Conservation (phyloP, 1,140 invertebrate genomes). For the Helicorthomorpha holstii region DNA sequence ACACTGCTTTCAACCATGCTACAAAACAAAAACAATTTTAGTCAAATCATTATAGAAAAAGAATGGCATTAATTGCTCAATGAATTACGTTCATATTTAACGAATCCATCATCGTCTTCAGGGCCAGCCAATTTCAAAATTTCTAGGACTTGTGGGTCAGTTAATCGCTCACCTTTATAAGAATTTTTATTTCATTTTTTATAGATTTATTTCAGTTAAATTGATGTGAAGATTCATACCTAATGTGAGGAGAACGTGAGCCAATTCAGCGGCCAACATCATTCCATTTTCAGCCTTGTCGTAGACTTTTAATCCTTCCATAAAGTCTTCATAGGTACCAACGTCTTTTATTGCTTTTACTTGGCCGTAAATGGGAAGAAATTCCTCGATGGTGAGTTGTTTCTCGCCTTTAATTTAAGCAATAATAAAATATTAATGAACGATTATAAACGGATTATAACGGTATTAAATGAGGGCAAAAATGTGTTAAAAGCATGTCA, state of each 20-base stretch:
- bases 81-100: conserved; percentile 86
- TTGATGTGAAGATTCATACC: conserved; percentile 29
- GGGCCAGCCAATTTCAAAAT: conserved; percentile 72
- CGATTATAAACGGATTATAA: too few relatives aligned
- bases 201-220: background rate
- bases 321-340: conserved; percentile 94
- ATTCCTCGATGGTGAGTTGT: conserved; percentile 78
- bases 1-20: too few relatives aligned
- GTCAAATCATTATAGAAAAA: too few relatives aligned
- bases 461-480: too few relatives aligned
- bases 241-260: conserved; percentile 84
- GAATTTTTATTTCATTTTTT: background rate
- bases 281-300: conserved; percentile 94
- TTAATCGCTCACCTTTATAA: conserved; percentile 61
- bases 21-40: too few relatives aligned
- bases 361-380: conserved; percentile 93
- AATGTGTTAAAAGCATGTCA: too few relatives aligned
- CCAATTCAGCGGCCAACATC: conserved; percentile 91
- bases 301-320: conserved; percentile 97
- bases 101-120: conserved; percentile 87
- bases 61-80: too few relatives aligned
- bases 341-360: conserved; percentile 94
- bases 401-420: conserved; percentile 43
- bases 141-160: conserved; percentile 60
- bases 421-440: too few relatives aligned